A percentile compares a stretch with the other conserved stretches of the same genome.
Conservation (phyloP, 1,140 invertebrate genomes). For the Lasioglossum albipes region DNA sequence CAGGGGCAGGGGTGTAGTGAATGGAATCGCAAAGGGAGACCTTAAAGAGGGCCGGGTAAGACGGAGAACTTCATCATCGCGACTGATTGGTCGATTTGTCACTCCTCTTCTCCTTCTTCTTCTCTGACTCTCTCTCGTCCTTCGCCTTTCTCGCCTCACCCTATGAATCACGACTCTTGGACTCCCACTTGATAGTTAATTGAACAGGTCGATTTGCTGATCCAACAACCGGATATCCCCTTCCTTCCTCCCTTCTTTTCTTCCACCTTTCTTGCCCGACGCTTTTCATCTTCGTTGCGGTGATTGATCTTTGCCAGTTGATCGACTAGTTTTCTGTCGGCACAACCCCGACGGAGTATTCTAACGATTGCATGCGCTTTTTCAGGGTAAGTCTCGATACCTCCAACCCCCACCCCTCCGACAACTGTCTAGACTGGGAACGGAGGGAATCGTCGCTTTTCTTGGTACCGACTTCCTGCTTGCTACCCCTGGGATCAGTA, state of each 20-base stretch:
- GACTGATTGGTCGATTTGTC: slow-evolving; percentile 74
- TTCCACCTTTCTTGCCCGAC: neutral
- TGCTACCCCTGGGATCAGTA: neutral
- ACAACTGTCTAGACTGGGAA: neutral
- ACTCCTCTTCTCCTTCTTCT: slow-evolving; percentile 17
- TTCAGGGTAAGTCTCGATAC: slow-evolving; percentile 13
- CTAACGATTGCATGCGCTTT: slow-evolving; percentile 16
- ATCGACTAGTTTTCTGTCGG: slow-evolving; percentile 47
- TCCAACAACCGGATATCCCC: slow-evolving; percentile 42
- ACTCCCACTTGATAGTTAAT: slow-evolving; percentile 63
- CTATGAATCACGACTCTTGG: slow-evolving; percentile 53
- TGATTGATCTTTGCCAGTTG: slow-evolving; percentile 52
- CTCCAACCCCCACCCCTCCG: neutral
- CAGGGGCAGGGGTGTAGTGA: slow-evolving; percentile 12
- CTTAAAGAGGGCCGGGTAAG: slow-evolving; percentile 63
- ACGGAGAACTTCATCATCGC: slow-evolving; percentile 72
- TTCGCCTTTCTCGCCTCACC: slow-evolving; percentile 26
- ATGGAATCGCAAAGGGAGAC: slow-evolving; percentile 48
- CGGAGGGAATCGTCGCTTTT: slow-evolving; percentile 12
- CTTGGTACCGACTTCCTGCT: neutral
- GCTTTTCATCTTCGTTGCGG: neutral
- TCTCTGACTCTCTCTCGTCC: no score
- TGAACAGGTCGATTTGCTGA: slow-evolving; percentile 65
- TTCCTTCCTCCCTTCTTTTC: neutral
- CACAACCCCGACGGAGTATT: slow-evolving; percentile 15